Evolutionary conservation across 53 echinoderm and acorn worm species (phyloP).

Genomic region (Holothuria leucospilota): DNA sequence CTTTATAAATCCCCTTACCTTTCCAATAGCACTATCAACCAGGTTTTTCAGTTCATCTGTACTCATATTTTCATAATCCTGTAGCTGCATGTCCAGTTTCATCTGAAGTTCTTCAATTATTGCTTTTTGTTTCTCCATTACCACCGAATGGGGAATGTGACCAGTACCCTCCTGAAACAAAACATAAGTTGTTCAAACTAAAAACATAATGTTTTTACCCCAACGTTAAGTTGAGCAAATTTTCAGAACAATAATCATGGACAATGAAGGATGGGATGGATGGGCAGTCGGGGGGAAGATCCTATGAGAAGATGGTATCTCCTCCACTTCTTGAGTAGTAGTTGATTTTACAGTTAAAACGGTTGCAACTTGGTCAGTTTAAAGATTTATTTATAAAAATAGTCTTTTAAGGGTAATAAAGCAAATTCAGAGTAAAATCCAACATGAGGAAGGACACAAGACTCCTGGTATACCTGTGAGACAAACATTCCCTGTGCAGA

Average conservation of each 20-base stretch:
- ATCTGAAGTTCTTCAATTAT: slow-evolving; percentile 92
- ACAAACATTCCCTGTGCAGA: too few species aligned
- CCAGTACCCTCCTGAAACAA: slow-evolving; percentile 81
- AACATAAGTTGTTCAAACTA: background rate
- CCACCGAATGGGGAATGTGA: slow-evolving; percentile 79
- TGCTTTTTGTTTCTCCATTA: slow-evolving; percentile 93
- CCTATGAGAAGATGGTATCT: too few species aligned
- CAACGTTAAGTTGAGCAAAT: background rate
- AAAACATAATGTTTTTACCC: background rate
- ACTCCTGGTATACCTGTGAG: too few species aligned
- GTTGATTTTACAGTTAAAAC: too few species aligned
- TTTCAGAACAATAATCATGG: background rate
- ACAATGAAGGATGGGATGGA: too few species aligned
- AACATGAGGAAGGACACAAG: too few species aligned
- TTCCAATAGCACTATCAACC: slow-evolving; percentile 90
- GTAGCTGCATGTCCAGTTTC: slow-evolving; percentile 86
- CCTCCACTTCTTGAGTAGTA: too few species aligned
- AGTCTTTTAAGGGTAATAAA: too few species aligned
- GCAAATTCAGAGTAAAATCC: too few species aligned
- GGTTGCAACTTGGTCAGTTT: too few species aligned
- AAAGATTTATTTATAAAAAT: too few species aligned
- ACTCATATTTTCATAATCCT: slow-evolving; percentile 87
- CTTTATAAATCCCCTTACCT: slow-evolving; percentile 50
- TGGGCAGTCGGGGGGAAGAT: too few species aligned
- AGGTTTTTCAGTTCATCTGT: slow-evolving; percentile 78